Percentiles rank a stretch among this genome's conserved stretches.
Conservation (phyloP, 1,140 invertebrate species). For the Hyphantria cunea region DNA sequence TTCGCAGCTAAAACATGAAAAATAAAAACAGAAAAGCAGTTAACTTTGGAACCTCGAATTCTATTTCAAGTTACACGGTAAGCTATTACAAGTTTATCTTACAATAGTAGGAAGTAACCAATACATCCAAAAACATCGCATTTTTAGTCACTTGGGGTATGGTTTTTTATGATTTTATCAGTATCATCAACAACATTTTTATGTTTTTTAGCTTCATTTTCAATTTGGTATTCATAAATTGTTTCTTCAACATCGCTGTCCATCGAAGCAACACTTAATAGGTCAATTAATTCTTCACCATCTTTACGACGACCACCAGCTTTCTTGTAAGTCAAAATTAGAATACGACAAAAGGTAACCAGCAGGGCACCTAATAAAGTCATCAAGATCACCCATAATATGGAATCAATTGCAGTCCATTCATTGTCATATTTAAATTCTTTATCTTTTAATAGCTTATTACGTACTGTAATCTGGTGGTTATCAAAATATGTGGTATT, state of each 20-base stretch:
- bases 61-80: too few relatives aligned
- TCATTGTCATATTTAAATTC: conserved; percentile 32
- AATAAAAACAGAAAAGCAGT: too few relatives aligned
- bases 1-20: too few relatives aligned
- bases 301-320: conserved; percentile 1
- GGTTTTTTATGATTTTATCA: neutral
- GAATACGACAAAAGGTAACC: conserved; percentile 39
- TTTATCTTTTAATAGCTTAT: conserved; percentile 45
- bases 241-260: conserved; percentile 11
- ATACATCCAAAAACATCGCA: too few relatives aligned
- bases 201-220: neutral
- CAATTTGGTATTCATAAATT: conserved; percentile 1
- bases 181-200: neutral
- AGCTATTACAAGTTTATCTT: too few relatives aligned
- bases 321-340: conserved; percentile 36
- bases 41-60: too few relatives aligned
- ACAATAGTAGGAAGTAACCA: too few relatives aligned
- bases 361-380: conserved; percentile 36
- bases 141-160: neutral
- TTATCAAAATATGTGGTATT: conserved; percentile 42
- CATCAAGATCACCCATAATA: conserved; percentile 44
- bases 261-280: conserved; percentile 7
- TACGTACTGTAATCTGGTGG: conserved; percentile 32
- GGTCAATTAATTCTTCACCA: conserved; percentile 27
- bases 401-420: conserved; percentile 48